These are phyloP conservation scores for Anas acuta DNA, from an alignment of 2,797 vertebrate species.

Conservation along the genomic window DNA sequence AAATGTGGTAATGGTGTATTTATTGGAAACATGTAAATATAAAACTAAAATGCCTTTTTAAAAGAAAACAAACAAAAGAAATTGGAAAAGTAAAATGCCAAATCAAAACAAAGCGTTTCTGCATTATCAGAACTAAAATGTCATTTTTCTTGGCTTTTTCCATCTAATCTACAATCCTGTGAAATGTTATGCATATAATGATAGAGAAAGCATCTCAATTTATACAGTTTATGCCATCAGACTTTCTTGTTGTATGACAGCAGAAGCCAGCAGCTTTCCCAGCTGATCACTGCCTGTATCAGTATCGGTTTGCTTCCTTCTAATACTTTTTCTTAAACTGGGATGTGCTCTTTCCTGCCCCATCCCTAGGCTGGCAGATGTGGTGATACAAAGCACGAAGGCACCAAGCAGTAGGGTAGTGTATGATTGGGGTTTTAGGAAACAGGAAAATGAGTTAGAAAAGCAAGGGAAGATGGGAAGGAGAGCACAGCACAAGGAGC, in stretches of 20 bases:
- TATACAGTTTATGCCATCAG: no score
- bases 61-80: background rate
- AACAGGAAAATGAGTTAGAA: background rate
- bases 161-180: background rate
- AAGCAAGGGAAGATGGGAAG: rapidly evolving
- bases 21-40: background rate
- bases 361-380: no score
- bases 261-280: no score
- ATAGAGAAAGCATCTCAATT: background rate
- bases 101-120: background rate
- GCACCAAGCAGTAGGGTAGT: background rate
- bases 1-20: background rate
- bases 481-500: rapidly evolving
- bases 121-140: background rate
- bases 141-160: background rate
- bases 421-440: rapidly evolving
- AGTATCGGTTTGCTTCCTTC: no score
- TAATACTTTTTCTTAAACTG: no score
- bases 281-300: no score
- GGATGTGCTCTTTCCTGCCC: no score
- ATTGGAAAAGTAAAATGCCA: background rate
- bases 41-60: background rate
- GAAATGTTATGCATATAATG: background rate
- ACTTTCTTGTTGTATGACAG: no score
- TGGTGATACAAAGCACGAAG: background rate